Conservation (phyloP, 2,797 vertebrate genomes). For the Merluccius polli region DNA sequence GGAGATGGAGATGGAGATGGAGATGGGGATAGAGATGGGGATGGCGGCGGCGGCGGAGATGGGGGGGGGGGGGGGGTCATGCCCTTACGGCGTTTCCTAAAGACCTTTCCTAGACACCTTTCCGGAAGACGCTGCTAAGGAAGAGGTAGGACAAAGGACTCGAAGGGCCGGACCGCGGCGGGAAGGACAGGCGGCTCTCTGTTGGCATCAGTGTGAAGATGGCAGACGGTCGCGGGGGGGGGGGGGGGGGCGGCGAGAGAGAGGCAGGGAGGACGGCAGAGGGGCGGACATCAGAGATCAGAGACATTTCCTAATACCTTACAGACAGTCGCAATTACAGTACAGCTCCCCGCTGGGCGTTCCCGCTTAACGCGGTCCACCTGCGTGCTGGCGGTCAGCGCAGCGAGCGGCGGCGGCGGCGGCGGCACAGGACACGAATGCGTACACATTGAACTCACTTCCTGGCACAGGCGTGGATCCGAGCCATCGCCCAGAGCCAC, state of each 20-base stretch:
- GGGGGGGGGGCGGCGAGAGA: no score
- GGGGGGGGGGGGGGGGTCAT: no score
- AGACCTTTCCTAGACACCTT: no score
- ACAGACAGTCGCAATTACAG: slow-evolving; percentile 1
- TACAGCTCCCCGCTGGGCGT: neutral
- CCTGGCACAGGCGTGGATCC: neutral
- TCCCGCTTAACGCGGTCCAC: neutral
- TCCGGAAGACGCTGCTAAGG: neutral
- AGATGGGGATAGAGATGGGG: slow-evolving; percentile 19
- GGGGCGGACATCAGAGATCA: neutral
- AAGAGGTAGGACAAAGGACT: slow-evolving; percentile 32
- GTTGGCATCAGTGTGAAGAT: neutral
- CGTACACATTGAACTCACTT: neutral
- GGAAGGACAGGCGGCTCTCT: neutral
- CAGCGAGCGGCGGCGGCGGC: no score
- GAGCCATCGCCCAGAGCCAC: neutral
- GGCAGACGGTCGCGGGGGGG: neutral
- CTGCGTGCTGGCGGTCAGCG: neutral
- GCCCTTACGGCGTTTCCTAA: no score
- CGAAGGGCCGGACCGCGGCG: slow-evolving; percentile 13
- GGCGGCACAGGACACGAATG: no score
- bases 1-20: slow-evolving; percentile 33
- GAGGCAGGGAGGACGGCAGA: neutral
- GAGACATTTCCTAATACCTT: neutral
- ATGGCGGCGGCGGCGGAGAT: no score